phyloP scores from a whole-genome alignment of 2,797 vertebrate genomes.

The Anguilla marmorata region DNA sequence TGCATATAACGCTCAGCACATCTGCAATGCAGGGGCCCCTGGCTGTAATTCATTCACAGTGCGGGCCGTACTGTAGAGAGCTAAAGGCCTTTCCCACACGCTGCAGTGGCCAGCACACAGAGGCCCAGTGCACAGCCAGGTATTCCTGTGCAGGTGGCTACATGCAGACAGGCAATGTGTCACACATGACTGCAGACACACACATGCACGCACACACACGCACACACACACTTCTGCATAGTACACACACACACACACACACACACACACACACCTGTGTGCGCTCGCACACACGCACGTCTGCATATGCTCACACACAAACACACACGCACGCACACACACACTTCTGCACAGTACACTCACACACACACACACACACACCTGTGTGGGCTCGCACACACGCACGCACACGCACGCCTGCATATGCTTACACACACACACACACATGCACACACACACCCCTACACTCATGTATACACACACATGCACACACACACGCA shows the following conservation, averaged over 20 bases:
- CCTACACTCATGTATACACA: not conserved
- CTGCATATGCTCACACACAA: not conserved
- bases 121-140: not conserved
- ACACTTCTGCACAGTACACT: not conserved
- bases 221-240: slow-evolving; percentile 28
- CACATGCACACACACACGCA: slow-evolving; percentile 19
- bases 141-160: slow-evolving; percentile 14
- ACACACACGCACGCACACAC: slow-evolving; percentile 25
- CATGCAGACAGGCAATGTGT: not conserved
- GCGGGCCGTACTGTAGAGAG: not conserved
- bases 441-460: slow-evolving; percentile 8
- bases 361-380: slow-evolving; percentile 34
- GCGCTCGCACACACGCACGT: not conserved
- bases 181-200: not conserved
- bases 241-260: slow-evolving; percentile 6
- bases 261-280: slow-evolving; percentile 30
- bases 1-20: not conserved
- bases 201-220: slow-evolving; percentile 10
- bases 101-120: not conserved
- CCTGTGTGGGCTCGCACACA: slow-evolving; percentile 17
- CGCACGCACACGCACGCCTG: not conserved
- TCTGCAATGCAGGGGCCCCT: not conserved
- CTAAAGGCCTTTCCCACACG: not conserved
- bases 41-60: not conserved
- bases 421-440: slow-evolving; percentile 23